Percentiles rank a stretch among this genome's conserved stretches.
Evolutionary conservation across 2,113 vertebrate species (phyloP).

Genomic region (Setophaga coronata): DNA sequence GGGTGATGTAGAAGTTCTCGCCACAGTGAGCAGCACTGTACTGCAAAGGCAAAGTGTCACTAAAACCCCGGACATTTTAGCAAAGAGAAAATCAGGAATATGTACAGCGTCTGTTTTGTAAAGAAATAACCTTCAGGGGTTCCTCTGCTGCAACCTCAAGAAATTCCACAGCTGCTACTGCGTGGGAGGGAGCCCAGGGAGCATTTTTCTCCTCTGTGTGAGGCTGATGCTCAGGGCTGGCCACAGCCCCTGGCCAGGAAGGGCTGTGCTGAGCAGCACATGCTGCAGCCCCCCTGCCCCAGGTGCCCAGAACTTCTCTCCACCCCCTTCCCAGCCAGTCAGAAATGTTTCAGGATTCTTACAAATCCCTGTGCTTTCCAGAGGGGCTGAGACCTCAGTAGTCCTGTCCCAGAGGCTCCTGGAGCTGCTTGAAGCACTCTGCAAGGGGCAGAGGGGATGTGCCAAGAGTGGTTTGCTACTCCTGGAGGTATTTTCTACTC

Average conservation of each 20-base stretch:
- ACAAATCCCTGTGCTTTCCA: neutral
- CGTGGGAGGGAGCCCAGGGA: neutral
- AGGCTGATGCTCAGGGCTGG: neutral
- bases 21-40: fast-evolving
- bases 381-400: neutral
- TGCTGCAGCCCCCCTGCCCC: neutral
- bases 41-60: neutral
- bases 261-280: neutral
- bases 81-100: neutral
- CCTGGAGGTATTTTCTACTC: neutral
- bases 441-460: neutral
- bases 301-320: neutral
- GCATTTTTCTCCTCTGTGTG: neutral
- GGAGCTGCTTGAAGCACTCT: neutral
- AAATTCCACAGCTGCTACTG: constrained; percentile 50
- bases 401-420: neutral
- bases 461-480: neutral
- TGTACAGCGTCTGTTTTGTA: neutral
- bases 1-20: neutral
- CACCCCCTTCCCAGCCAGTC: neutral
- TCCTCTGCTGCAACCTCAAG: constrained; percentile 29
- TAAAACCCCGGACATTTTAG: neutral
- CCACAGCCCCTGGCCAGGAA: neutral
- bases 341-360: neutral
- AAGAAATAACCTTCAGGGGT: constrained; percentile 30